These are phyloP conservation scores for Oreotragus oreotragus DNA, from an alignment of 2,113 vertebrate genomes.

Conservation along the genomic window DNA sequence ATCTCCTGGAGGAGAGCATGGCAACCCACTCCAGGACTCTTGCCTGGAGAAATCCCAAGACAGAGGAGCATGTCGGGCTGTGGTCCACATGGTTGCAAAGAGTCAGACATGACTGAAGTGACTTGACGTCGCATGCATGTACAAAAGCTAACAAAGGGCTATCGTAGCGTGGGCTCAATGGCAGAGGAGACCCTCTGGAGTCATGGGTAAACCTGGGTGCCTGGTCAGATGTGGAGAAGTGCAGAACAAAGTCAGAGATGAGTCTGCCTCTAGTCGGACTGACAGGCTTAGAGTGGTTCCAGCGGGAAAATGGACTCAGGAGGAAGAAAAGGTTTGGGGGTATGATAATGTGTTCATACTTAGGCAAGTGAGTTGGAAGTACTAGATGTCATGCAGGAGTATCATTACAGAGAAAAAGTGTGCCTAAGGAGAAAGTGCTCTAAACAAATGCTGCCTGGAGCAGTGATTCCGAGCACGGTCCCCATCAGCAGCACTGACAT, in stretches of 20 bases:
- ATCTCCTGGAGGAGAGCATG: neutral
- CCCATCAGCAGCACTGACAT: neutral
- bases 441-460: neutral
- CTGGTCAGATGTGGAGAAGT: neutral
- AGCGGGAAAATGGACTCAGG: neutral
- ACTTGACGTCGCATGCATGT: neutral
- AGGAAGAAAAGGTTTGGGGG: neutral
- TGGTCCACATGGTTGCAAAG: neutral
- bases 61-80: neutral
- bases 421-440: neutral
- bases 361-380: neutral
- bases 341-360: neutral
- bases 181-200: neutral
- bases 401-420: neutral
- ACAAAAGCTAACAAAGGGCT: neutral
- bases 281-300: neutral
- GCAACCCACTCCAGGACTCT: neutral
- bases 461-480: neutral
- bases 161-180: neutral
- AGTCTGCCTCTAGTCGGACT: neutral
- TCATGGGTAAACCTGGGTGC: neutral
- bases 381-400: neutral
- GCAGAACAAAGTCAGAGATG: neutral
- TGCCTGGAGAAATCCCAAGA: neutral
- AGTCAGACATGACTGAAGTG: neutral